These are phyloP conservation scores for Cavia aperea DNA, from an alignment of 2,113 vertebrate species.

Conservation along the genomic window DNA sequence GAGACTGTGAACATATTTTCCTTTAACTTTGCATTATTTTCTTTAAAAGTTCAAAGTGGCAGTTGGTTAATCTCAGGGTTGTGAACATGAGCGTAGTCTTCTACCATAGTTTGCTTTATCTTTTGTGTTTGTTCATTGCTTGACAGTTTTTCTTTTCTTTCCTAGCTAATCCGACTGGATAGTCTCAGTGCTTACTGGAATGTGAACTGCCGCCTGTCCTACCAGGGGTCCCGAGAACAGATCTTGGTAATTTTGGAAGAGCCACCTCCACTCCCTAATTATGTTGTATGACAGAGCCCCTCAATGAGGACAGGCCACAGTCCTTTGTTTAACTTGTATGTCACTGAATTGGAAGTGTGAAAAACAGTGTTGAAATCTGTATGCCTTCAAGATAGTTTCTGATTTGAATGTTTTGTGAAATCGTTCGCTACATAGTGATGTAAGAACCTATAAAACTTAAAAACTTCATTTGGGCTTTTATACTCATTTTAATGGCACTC, in stretches of 20 bases:
- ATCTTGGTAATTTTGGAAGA: conserved; percentile 83
- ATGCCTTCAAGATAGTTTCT: not conserved
- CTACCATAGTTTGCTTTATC: not conserved
- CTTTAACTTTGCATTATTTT: conserved; percentile 18
- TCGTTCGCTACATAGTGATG: not conserved
- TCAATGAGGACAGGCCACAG: not conserved
- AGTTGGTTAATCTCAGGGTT: not conserved
- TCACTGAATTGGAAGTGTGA: conserved; percentile 5
- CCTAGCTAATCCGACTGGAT: conserved; percentile 88
- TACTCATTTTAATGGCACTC: not conserved
- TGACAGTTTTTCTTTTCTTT: conserved; percentile 34
- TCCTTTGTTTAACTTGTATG: not conserved
- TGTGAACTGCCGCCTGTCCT: conserved; percentile 83
- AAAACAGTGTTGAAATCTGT: not conserved
- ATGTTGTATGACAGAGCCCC: not conserved
- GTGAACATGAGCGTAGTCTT: not conserved
- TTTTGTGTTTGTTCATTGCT: not conserved
- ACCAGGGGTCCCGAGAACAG: conserved; percentile 80
- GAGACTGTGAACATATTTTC: not conserved
- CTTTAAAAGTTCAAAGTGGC: conserved; percentile 17
- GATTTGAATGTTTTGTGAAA: conserved; percentile 29
- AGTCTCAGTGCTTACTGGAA: conserved; percentile 95
- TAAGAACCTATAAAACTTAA: not conserved
- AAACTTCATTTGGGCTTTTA: not conserved
- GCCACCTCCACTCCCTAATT: not conserved